Evolutionary conservation across 2,797 vertebrate species (phyloP), one percentile per base, ranked within the genome.

Genomic region (Tragopan temminckii): DNA sequence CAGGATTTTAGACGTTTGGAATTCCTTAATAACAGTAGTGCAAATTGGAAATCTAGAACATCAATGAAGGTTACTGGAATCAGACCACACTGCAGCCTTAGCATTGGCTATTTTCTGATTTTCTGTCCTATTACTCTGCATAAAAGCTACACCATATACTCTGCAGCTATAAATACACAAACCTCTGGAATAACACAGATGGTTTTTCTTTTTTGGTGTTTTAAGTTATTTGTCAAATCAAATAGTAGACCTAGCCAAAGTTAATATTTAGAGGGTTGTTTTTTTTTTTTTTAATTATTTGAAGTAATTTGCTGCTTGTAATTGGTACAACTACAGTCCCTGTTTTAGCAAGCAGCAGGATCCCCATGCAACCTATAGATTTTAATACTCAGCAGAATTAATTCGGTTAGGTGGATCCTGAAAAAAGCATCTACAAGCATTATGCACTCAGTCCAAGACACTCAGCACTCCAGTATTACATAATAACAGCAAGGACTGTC

Each of bases 301-400:
- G 50, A 58, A 57, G 23, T 77, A 95, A 90, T 81, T 91, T 64
- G 64, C 31, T 55, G 75, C 77, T 95, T 94, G 67, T 85, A 50
- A 58, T 3, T 45, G 81, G 31, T 50, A 31, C 69, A 67, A 46
- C 42, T 88, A 57, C 87, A 70, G 53, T 50, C 66, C 57, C 80
- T 45, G 63, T 36, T 77, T 81, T 13, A 74, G 33, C 17, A 80
- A 93, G 86, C 81, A 94, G 87, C 57, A 81, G 48, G 68, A 80
- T 76, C 63, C 35, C 78, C 7, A 2, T 11, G 4, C 31, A 90
- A 88, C 16, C 59, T 58, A 38, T 40, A 70, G 48, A 72, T 92
- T 90, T 82, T 53, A 81, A 36, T 53, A 21, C 62, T 84, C 71
- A 72, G 72, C 40, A 75, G 57, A 80, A 93, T 27, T 33, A 35